Percentiles rank a stretch among this genome's conserved stretches.
phyloP scores from a whole-genome alignment of 1,140 invertebrate genomes.

The Drosophila bifasciata region DNA sequence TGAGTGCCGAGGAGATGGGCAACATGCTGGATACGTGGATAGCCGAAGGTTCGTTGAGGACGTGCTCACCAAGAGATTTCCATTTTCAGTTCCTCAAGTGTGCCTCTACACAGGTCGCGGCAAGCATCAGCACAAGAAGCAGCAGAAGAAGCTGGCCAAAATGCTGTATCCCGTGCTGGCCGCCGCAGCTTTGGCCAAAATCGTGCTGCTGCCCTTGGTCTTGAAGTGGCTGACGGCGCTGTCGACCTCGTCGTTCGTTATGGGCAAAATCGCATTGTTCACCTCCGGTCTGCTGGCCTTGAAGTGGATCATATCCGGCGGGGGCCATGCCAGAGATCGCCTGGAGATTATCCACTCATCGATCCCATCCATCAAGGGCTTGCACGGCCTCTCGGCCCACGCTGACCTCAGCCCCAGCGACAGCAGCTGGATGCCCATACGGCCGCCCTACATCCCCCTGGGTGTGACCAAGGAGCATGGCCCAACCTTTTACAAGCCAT shows the following conservation, averaged over 20 bases:
- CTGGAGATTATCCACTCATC: constrained; percentile 74
- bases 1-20: constrained; percentile 30
- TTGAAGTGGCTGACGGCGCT: constrained; percentile 87
- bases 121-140: constrained; percentile 45
- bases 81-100: neutral
- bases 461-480: constrained; percentile 57
- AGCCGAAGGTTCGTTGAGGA: constrained; percentile 39
- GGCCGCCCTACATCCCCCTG: constrained; percentile 67
- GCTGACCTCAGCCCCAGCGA: constrained; percentile 54
- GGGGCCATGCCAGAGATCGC: constrained; percentile 53
- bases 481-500: constrained; percentile 59
- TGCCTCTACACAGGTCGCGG: constrained; percentile 59
- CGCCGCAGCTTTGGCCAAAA: constrained; percentile 87
- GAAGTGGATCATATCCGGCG: constrained; percentile 59
- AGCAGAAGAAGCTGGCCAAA: constrained; percentile 70
- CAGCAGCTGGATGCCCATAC: constrained; percentile 60
- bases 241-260: constrained; percentile 86
- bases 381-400: constrained; percentile 34
- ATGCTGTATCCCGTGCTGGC: constrained; percentile 85
- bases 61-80: neutral
- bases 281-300: constrained; percentile 83
- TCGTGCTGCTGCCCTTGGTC: constrained; percentile 87
- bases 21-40: constrained; percentile 51
- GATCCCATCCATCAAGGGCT: constrained; percentile 40
- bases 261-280: constrained; percentile 85